Conservation (phyloP, 2,797 vertebrate species). For the Halcyon smyrnensis region DNA sequence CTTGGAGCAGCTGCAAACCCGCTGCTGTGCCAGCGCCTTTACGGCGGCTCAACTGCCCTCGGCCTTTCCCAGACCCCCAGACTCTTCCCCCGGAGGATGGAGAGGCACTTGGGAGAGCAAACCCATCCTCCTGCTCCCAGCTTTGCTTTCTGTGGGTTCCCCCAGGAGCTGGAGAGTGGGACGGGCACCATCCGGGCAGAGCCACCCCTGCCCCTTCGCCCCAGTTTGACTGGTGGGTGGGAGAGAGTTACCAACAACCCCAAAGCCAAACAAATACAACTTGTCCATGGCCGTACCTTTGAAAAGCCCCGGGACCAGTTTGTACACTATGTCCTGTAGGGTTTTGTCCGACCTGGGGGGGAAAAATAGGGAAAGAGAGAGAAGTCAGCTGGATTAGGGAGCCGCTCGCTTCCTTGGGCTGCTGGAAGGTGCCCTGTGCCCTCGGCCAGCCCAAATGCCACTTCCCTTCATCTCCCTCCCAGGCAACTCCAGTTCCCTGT, state of each 20-base stretch:
- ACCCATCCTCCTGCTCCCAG: neutral
- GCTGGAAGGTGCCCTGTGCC: accelerated
- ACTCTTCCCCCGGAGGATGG: neutral
- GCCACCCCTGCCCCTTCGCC: neutral
- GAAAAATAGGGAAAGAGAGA: neutral
- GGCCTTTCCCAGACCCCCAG: neutral
- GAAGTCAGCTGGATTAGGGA: neutral
- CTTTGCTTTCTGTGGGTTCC: neutral
- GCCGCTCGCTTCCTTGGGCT: accelerated
- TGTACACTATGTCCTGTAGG: slow-evolving; percentile 86
- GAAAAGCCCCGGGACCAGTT: slow-evolving; percentile 85
- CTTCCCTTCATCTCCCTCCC: neutral
- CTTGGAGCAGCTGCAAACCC: neutral
- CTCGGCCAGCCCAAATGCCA: accelerated
- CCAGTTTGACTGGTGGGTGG: neutral
- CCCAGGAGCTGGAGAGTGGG: neutral
- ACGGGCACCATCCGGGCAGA: accelerated
- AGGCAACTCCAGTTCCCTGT: accelerated
- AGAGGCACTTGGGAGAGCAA: neutral
- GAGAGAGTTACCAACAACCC: accelerated
- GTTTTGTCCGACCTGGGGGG: slow-evolving; percentile 82
- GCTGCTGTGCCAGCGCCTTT: neutral
- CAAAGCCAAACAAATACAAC: accelerated
- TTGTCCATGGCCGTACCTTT: slow-evolving; percentile 70
- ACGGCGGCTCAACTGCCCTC: neutral